Percentiles rank a stretch among this genome's conserved stretches.
These are phyloP conservation scores for Eupeodes corollae DNA, from an alignment of 1,140 invertebrate species.

Conservation along the genomic window DNA sequence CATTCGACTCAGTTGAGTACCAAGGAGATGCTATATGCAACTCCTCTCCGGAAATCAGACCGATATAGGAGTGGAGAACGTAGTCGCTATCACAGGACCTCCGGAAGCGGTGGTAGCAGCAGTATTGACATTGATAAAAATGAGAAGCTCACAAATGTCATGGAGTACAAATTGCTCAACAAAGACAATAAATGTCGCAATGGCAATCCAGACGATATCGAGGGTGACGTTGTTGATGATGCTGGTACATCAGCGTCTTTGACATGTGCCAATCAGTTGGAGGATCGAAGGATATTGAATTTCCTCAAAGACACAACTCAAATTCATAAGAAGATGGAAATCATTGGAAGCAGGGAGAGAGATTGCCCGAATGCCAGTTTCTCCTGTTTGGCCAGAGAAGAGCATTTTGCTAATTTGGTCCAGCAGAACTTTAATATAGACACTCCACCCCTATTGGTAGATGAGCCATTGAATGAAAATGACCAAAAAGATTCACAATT, in stretches of 20 bases:
- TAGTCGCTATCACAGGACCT: conserved; percentile 11
- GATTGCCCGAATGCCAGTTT: conserved; percentile 36
- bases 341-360: conserved; percentile 16
- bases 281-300: conserved; percentile 33
- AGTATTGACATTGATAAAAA: background rate
- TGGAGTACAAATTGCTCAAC: conserved; percentile 11
- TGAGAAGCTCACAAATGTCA: conserved; percentile 26
- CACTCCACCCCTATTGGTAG: conserved; percentile 11
- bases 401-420: conserved; percentile 36
- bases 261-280: conserved; percentile 28
- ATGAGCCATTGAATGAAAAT: conserved; percentile 9
- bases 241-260: conserved; percentile 22
- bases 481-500: conserved; percentile 15
- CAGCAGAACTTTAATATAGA: conserved; percentile 27
- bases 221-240: conserved; percentile 28
- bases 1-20: conserved; percentile 1
- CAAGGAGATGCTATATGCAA: conserved; percentile 36
- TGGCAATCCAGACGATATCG: conserved; percentile 27
- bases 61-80: conserved; percentile 35
- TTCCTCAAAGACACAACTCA: conserved; percentile 36
- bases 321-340: conserved; percentile 34
- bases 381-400: conserved; percentile 33
- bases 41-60: conserved; percentile 33
- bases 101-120: background rate
- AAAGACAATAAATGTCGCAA: conserved; percentile 22